A percentile compares a stretch with the other conserved stretches of the same genome.
phyloP scores from a whole-genome alignment of 2,113 vertebrate genomes.

The Prionailurus viverrinus region DNA sequence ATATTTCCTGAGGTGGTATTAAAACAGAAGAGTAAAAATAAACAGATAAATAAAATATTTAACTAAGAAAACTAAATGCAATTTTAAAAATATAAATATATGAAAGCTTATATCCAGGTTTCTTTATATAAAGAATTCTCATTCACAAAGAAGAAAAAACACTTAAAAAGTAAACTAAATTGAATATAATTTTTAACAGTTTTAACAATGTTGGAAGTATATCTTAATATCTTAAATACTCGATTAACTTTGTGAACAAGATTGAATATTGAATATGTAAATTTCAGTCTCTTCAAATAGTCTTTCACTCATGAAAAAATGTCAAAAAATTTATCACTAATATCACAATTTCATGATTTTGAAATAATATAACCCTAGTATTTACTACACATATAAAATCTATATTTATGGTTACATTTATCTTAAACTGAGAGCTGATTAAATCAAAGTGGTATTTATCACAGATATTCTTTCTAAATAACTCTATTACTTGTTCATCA shows the following conservation, averaged over 20 bases:
- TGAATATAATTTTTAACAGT: not conserved
- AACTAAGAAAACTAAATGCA: not conserved
- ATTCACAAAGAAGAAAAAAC: not conserved
- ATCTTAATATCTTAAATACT: not conserved
- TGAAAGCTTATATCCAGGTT: not conserved
- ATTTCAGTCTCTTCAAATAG: conserved; percentile 17
- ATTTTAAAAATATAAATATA: conserved; percentile 1
- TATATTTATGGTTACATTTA: not conserved
- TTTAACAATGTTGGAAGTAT: not conserved
- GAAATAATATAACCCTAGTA: not conserved
- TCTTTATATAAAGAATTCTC: conserved; percentile 4
- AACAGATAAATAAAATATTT: not conserved
- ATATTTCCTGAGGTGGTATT: not conserved
- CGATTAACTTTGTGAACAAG: not conserved
- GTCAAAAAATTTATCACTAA: not conserved
- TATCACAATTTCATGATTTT: not conserved
- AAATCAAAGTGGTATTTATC: not conserved
- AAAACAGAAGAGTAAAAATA: not conserved
- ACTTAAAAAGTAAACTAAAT: not conserved
- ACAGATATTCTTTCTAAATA: conserved; percentile 11
- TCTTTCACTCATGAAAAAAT: conserved; percentile 31
- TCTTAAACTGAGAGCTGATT: conserved; percentile 4
- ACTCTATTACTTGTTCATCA: not conserved
- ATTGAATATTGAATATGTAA: not conserved
- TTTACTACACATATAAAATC: not conserved